These are phyloP conservation scores for Furcifer pardalis DNA, from an alignment of 2,797 vertebrate species.

Conservation along the genomic window DNA sequence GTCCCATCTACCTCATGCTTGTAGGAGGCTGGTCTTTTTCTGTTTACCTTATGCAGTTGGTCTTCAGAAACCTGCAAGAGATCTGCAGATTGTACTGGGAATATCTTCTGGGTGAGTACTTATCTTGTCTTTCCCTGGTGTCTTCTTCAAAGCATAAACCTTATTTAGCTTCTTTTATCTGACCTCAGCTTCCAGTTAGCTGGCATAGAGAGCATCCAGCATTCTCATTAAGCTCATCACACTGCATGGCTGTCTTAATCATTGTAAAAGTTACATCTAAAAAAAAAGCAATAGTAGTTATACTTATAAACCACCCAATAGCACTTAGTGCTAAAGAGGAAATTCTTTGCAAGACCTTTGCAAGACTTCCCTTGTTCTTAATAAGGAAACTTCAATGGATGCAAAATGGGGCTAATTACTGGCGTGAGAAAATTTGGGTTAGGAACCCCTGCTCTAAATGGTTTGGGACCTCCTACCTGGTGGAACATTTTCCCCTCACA, in stretches of 20 bases:
- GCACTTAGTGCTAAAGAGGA: too few relatives aligned
- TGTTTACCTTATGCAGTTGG: slow-evolving; percentile 91
- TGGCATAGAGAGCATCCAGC: not conserved
- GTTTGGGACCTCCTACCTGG: too few relatives aligned
- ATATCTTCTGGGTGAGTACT: slow-evolving; percentile 83
- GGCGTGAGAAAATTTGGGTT: too few relatives aligned
- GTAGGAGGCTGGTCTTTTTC: slow-evolving; percentile 95
- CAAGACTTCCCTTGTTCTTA: too few relatives aligned
- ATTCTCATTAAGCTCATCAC: not conserved
- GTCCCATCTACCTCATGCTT: slow-evolving; percentile 88
- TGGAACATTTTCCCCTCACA: too few relatives aligned
- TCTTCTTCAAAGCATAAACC: not conserved
- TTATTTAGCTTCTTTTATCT: not conserved
- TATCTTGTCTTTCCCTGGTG: not conserved
- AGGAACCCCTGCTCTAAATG: too few relatives aligned
- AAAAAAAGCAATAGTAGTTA: too few relatives aligned
- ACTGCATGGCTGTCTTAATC: not conserved
- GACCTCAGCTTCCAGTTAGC: not conserved
- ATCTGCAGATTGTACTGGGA: slow-evolving; percentile 91
- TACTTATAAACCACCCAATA: too few relatives aligned
- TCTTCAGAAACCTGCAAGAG: slow-evolving; percentile 87
- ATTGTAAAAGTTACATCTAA: not conserved
- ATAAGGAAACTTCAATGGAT: too few relatives aligned
- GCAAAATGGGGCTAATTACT: too few relatives aligned
- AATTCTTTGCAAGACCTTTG: not conserved